These are phyloP conservation scores for Spea hammondii DNA, from an alignment of 2,797 vertebrate genomes.

Conservation along the genomic window DNA sequence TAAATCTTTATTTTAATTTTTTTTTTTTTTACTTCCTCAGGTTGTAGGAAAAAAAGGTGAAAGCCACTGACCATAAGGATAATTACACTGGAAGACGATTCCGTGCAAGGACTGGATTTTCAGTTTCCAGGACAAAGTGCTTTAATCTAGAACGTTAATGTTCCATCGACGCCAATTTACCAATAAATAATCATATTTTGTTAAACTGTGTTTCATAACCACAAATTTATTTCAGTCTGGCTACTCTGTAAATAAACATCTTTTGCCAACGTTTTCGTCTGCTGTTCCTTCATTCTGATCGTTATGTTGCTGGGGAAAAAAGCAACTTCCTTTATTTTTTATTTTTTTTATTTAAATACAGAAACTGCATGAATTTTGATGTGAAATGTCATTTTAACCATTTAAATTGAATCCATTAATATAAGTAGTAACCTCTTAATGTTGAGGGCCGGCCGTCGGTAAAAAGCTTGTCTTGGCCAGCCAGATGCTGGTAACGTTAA, in stretches of 20 bases:
- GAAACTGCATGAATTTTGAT: too few relatives aligned
- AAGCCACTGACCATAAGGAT: slow-evolving; percentile 80
- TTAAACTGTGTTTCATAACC: slow-evolving; percentile 64
- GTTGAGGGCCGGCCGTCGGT: too few relatives aligned
- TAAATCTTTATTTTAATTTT: neutral
- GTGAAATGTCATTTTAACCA: too few relatives aligned
- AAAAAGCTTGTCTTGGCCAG: too few relatives aligned
- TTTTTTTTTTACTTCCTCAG: slow-evolving; percentile 61
- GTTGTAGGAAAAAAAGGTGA: slow-evolving; percentile 96
- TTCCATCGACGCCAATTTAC: slow-evolving; percentile 63
- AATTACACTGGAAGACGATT: slow-evolving; percentile 58
- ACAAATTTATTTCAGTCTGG: slow-evolving; percentile 82
- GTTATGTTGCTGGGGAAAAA: too few relatives aligned
- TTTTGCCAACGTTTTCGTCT: slow-evolving; percentile 74
- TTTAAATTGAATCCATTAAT: too few relatives aligned
- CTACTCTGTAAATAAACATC: slow-evolving; percentile 90
- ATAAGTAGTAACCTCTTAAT: too few relatives aligned
- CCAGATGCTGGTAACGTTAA: too few relatives aligned
- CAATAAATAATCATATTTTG: slow-evolving; percentile 72
- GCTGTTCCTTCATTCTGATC: neutral
- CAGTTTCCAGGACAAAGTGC: slow-evolving; percentile 65
- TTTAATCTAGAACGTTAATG: slow-evolving; percentile 64
- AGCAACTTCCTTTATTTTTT: too few relatives aligned
- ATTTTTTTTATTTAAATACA: too few relatives aligned
- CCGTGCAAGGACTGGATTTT: slow-evolving; percentile 61